These are phyloP conservation scores for Oreochromis mossambicus DNA, from an alignment of 2,797 vertebrate genomes.

Conservation along the genomic window DNA sequence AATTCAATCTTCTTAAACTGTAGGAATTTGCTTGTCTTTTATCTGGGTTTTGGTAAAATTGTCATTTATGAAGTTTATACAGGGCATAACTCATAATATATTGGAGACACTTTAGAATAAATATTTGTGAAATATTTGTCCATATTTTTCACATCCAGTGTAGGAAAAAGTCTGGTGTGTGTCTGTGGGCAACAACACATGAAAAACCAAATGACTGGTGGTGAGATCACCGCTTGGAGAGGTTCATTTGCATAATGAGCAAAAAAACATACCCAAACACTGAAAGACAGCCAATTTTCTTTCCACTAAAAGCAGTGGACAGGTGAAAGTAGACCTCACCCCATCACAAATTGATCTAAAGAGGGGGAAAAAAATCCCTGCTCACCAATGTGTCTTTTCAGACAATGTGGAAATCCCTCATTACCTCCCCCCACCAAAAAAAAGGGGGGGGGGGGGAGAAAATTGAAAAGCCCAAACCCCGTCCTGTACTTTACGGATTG, in stretches of 20 bases:
- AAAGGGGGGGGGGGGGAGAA: fast-evolving
- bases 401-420: constrained; percentile 21
- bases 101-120: not conserved
- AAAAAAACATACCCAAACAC: constrained; percentile 37
- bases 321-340: constrained; percentile 54
- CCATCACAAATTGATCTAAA: constrained; percentile 3
- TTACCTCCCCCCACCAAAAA: not conserved
- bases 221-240: constrained; percentile 39
- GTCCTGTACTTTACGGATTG: constrained; percentile 66
- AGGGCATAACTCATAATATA: not conserved
- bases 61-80: not conserved
- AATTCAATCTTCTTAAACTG: not conserved
- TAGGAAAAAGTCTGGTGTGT: not conserved
- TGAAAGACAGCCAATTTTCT: constrained; percentile 36
- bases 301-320: constrained; percentile 25
- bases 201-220: constrained; percentile 35
- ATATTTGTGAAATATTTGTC: not conserved
- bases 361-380: not conserved
- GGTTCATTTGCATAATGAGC: constrained; percentile 57
- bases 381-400: constrained; percentile 31
- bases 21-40: not conserved
- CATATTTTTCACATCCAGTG: not conserved
- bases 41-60: not conserved
- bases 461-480: constrained; percentile 45
- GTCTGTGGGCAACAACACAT: not conserved